Evolutionary conservation across 2,888 invertebrate species (phyloP).

Genomic region (Leptinotarsa haldemani): DNA sequence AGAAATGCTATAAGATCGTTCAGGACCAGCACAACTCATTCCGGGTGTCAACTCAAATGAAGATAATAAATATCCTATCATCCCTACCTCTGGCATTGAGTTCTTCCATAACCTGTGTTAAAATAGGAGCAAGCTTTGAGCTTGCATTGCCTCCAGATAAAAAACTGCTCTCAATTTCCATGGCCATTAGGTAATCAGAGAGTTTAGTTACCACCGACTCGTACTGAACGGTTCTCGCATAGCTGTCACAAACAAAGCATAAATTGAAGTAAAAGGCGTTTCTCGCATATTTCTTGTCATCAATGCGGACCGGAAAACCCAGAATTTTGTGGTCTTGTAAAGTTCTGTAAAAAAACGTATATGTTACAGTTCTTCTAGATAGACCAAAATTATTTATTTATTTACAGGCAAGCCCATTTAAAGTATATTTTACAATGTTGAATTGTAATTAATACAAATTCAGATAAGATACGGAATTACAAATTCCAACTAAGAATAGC

Average conservation of each 20-base stretch:
- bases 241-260: conserved; percentile 93
- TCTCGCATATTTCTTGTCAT: conserved; percentile 87
- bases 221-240: conserved; percentile 90
- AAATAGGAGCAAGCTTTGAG: conserved; percentile 77
- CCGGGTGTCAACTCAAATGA: no score
- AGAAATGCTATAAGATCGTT: no score
- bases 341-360: conserved; percentile 67
- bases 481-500: no score
- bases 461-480: no score
- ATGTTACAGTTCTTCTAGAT: not conserved
- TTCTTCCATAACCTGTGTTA: conserved; percentile 83
- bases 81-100: conserved; percentile 75
- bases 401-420: no score
- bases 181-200: conserved; percentile 88
- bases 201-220: conserved; percentile 95
- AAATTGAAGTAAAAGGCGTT: conserved; percentile 97
- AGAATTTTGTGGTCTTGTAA: conserved; percentile 86
- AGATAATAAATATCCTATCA: not conserved
- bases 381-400: not conserved
- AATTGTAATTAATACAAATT: no score
- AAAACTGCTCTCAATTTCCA: conserved; percentile 89
- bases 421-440: no score
- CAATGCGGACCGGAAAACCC: conserved; percentile 92
- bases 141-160: conserved; percentile 78
- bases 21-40: no score